These are phyloP conservation scores for Drosophila tristis DNA, from an alignment of 1,140 invertebrate species.

Conservation along the genomic window DNA sequence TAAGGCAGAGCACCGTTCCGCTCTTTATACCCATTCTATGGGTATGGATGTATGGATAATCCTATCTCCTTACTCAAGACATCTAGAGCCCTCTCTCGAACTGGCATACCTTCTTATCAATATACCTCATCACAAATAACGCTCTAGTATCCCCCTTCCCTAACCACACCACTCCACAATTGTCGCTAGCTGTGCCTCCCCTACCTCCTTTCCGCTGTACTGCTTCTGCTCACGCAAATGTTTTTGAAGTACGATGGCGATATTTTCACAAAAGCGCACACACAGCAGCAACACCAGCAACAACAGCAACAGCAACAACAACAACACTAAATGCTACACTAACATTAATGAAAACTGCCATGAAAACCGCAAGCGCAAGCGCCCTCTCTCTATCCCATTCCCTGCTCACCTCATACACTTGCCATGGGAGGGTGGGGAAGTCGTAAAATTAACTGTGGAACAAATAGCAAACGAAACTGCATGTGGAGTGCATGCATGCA, in stretches of 20 bases:
- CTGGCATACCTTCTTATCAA: not conserved
- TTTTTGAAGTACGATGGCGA: conserved; percentile 46
- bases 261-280: conserved; percentile 60
- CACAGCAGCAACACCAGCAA: conserved; percentile 22
- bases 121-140: not conserved
- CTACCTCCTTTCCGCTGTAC: conserved; percentile 7
- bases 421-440: conserved; percentile 28
- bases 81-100: no score
- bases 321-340: conserved; percentile 50
- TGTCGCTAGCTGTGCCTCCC: conserved; percentile 23
- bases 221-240: conserved; percentile 61
- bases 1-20: no score
- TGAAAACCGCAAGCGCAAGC: conserved; percentile 59
- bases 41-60: no score
- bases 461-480: conserved; percentile 56
- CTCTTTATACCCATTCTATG: no score
- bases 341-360: conserved; percentile 66
- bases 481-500: not conserved
- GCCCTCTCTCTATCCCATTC: conserved; percentile 4
- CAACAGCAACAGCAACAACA: conserved; percentile 22
- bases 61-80: no score
- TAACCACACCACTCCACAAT: conserved; percentile 27
- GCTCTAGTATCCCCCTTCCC: not conserved
- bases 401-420: not conserved
- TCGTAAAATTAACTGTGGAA: conserved; percentile 58